Evolutionary conservation across 1,140 invertebrate species (phyloP).

Genomic region (Drosophila tropicalis): DNA sequence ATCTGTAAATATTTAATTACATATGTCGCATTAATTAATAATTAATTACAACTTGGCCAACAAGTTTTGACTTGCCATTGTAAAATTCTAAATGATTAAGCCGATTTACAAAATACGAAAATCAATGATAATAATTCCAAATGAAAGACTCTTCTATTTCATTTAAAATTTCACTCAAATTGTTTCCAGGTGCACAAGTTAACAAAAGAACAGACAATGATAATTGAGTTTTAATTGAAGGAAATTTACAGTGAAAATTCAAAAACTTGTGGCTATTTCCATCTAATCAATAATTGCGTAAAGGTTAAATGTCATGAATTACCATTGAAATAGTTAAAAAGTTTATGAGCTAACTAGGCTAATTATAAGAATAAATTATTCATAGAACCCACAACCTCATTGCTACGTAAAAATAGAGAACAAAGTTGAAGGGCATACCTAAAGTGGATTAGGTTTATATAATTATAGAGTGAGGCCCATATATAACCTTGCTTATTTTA

Average conservation of each 20-base stretch:
- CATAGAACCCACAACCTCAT: neutral
- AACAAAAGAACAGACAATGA: neutral
- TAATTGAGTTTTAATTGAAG: neutral
- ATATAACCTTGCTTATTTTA: no score
- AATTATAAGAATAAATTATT: neutral
- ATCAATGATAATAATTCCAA: slow-evolving; percentile 14
- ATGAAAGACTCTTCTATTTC: neutral
- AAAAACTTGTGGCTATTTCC: neutral
- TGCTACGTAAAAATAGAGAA: no score
- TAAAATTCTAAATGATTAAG: slow-evolving; percentile 16
- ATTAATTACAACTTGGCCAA: slow-evolving; percentile 5
- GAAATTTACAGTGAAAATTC: neutral
- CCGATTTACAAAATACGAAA: slow-evolving; percentile 1
- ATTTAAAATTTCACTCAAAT: neutral
- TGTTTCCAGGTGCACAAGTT: neutral
- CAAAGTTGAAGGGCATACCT: no score
- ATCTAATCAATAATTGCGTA: neutral
- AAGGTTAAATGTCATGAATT: slow-evolving; percentile 5
- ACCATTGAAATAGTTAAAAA: neutral
- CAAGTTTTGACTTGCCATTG: slow-evolving; percentile 24
- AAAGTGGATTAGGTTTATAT: no score
- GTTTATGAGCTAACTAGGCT: neutral
- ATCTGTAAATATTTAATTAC: slow-evolving; percentile 1
- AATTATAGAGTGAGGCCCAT: no score
- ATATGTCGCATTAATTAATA: neutral